Percentiles rank a stretch among this genome's conserved stretches.
Conservation (phyloP, 35 echinoderm and acorn worm genomes). For the Patiria miniata region DNA sequence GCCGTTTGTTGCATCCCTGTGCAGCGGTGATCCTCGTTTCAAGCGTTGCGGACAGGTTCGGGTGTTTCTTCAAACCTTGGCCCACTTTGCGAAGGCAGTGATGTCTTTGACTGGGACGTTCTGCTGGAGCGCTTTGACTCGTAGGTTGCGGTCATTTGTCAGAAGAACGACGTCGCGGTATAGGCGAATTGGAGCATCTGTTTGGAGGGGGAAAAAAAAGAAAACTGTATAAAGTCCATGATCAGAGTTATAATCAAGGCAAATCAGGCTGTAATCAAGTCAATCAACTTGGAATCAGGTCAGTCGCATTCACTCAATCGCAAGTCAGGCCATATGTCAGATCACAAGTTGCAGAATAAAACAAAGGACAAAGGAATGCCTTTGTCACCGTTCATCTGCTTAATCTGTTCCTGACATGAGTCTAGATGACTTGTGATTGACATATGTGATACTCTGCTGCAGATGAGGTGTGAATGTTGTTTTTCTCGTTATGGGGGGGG, state of each 20-base stretch:
- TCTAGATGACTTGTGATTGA: no score
- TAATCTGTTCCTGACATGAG: no score
- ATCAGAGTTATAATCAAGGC: not conserved
- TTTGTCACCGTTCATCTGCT: no score
- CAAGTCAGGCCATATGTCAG: no score
- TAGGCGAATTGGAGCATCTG: constrained; percentile 83
- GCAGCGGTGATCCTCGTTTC: no score
- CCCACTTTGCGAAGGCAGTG: constrained; percentile 65
- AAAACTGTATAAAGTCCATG: not conserved
- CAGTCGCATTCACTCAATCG: not conserved
- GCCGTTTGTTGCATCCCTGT: no score
- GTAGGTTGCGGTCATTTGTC: constrained; percentile 89
- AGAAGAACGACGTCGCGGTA: constrained; percentile 87
- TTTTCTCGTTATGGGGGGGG: no score
- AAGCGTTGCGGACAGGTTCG: no score
- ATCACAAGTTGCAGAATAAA: no score
- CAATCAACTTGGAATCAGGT: not conserved
- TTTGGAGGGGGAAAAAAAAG: not conserved
- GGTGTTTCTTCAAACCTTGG: constrained; percentile 66
- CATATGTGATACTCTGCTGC: no score
- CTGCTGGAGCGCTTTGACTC: constrained; percentile 92
- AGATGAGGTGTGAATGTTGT: no score
- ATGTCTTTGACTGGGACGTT: constrained; percentile 93
- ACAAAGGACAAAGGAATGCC: no score
- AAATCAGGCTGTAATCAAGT: not conserved